Conservation (phyloP, 2,113 vertebrate species). For the Peromyscus leucopus region DNA sequence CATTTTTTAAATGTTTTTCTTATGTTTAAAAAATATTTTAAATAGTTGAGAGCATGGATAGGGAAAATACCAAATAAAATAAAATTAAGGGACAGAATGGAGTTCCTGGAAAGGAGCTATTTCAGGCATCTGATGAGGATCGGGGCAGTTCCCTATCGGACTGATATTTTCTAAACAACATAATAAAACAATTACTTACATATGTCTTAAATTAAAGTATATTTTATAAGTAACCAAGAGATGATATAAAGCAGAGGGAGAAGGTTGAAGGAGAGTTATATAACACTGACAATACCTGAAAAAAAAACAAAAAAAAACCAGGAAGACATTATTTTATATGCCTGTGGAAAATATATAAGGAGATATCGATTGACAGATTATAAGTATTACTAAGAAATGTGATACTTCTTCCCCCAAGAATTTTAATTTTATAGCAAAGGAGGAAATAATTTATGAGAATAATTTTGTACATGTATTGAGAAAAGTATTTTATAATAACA, state of each 20-base stretch:
- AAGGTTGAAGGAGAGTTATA: neutral
- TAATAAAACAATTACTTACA: neutral
- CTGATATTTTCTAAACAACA: neutral
- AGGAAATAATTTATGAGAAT: neutral
- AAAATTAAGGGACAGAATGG: neutral
- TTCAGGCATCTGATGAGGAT: neutral
- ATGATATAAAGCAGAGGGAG: neutral
- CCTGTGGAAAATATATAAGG: neutral
- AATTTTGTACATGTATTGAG: neutral
- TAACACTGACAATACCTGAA: neutral
- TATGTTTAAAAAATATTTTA: too few relatives aligned
- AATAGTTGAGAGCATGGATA: neutral
- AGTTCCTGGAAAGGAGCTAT: neutral
- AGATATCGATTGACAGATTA: neutral
- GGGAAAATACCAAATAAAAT: neutral
- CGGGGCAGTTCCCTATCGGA: neutral
- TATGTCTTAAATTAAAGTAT: neutral
- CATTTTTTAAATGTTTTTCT: too few relatives aligned
- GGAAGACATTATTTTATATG: neutral
- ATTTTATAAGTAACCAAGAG: neutral
- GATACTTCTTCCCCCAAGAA: neutral
- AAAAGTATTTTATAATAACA: neutral
- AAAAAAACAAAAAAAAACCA: neutral
- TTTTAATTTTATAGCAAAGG: neutral
- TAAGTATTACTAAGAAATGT: neutral